These are phyloP conservation scores for Poecilus cupreus DNA, from an alignment of 2,888 invertebrate genomes.

Conservation along the genomic window DNA sequence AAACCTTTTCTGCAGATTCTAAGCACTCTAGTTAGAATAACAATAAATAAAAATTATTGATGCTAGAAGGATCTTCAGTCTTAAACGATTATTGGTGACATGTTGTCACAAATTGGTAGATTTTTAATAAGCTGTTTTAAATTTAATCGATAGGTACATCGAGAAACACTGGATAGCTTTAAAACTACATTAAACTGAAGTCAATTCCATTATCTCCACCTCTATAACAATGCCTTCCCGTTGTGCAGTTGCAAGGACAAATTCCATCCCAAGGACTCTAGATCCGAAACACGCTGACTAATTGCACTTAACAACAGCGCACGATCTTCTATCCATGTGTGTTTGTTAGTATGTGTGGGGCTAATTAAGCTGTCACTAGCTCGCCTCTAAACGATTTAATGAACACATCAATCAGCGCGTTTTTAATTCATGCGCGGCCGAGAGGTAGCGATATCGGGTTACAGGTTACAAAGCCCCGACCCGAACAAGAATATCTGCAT, in stretches of 20 bases:
- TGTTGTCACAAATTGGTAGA: no score
- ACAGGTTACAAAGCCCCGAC: neutral
- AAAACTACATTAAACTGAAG: no score
- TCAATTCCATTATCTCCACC: no score
- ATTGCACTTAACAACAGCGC: slow-evolving; percentile 40
- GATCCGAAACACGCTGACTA: slow-evolving; percentile 25
- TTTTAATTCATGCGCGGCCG: slow-evolving; percentile 55
- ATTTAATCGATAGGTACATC: no score
- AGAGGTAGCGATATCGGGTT: slow-evolving; percentile 23
- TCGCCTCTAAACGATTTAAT: slow-evolving; percentile 69
- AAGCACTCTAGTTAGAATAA: no score
- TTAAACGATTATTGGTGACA: no score
- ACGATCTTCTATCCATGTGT: neutral
- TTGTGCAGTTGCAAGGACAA: slow-evolving; percentile 4
- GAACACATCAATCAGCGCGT: slow-evolving; percentile 68
- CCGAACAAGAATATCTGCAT: slow-evolving; percentile 39
- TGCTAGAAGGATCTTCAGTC: no score
- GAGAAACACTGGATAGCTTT: no score
- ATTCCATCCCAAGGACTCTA: slow-evolving; percentile 10
- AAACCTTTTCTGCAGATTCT: no score
- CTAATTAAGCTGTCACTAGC: slow-evolving; percentile 64
- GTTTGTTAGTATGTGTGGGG: slow-evolving; percentile 11
- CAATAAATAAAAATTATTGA: no score
- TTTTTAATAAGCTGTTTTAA: no score
- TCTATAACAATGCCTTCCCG: neutral